phyloP scores from a whole-genome alignment of 1,140 invertebrate genomes.

The Daktulosphaira vitifoliae region DNA sequence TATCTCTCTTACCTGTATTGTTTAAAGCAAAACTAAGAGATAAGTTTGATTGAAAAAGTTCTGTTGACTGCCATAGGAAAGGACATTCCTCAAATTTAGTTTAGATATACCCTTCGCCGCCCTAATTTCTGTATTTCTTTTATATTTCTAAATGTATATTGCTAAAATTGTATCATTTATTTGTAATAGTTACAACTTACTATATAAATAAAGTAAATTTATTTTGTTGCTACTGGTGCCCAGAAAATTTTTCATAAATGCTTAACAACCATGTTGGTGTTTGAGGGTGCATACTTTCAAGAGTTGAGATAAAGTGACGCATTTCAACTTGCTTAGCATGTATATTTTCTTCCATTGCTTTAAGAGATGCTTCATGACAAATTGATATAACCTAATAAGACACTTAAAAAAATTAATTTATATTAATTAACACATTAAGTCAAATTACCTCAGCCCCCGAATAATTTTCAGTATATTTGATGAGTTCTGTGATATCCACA shows the following conservation, averaged over 20 bases:
- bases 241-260: slow-evolving; percentile 58
- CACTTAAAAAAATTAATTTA: slow-evolving; percentile 34
- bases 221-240: slow-evolving; percentile 34
- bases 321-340: slow-evolving; percentile 47
- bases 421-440: not conserved
- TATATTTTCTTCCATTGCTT: slow-evolving; percentile 64
- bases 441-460: slow-evolving; percentile 73
- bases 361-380: slow-evolving; percentile 76
- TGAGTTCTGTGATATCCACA: slow-evolving; percentile 56
- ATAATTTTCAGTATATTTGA: slow-evolving; percentile 60
- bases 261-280: slow-evolving; percentile 57
- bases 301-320: slow-evolving; percentile 59
- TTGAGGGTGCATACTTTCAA: slow-evolving; percentile 59
- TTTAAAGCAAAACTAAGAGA: slow-evolving; percentile 73
- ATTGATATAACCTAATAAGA: slow-evolving; percentile 59
- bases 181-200: no score
- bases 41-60: slow-evolving; percentile 61
- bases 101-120: not conserved
- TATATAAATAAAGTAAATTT: slow-evolving; percentile 2
- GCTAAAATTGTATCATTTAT: not conserved
- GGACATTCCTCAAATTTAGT: slow-evolving; percentile 24
- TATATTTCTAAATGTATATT: not conserved
- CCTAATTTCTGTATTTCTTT: not conserved
- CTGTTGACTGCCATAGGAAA: slow-evolving; percentile 8
- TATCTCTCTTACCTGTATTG: slow-evolving; percentile 84